Conservation (phyloP, 1,140 invertebrate genomes). For the Drosophila takahashii region DNA sequence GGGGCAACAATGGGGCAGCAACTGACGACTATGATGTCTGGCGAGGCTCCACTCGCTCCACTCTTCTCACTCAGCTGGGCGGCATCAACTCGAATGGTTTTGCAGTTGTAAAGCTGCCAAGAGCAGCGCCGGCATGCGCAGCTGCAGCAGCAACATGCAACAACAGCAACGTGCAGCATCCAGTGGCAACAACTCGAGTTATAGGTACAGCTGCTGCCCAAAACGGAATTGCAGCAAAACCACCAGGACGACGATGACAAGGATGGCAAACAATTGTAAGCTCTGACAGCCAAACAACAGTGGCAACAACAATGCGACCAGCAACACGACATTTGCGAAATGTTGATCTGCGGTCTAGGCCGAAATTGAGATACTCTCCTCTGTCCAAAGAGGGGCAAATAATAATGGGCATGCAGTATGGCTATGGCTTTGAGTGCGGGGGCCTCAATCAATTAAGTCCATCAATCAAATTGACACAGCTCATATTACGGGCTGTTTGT, state of each 20-base stretch:
- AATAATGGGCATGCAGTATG: conserved; percentile 28
- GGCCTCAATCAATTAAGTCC: conserved; percentile 30
- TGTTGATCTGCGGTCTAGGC: conserved; percentile 30
- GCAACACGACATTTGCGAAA: conserved; percentile 36
- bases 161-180: conserved; percentile 21
- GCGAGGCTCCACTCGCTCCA: conserved; percentile 11
- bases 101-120: conserved; percentile 78
- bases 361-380: conserved; percentile 51
- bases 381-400: conserved; percentile 6
- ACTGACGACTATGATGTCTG: conserved; percentile 55
- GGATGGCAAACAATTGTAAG: conserved; percentile 80
- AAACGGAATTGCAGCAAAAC: conserved; percentile 57
- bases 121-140: conserved; percentile 51
- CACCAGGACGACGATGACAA: conserved; percentile 46
- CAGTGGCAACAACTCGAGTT: conserved; percentile 46
- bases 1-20: conserved; percentile 19
- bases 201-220: conserved; percentile 59
- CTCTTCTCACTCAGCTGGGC: conserved; percentile 31
- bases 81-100: conserved; percentile 71
- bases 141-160: conserved; percentile 37
- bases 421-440: conserved; percentile 19
- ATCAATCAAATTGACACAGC: conserved; percentile 27
- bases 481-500: conserved; percentile 1
- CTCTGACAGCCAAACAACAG: conserved; percentile 74
- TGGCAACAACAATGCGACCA: conserved; percentile 50